These are phyloP conservation scores for western clawed frog (Xenopus tropicalis) DNA, from an alignment of 2,113 vertebrate genomes.

Conservation along the genomic window DNA sequence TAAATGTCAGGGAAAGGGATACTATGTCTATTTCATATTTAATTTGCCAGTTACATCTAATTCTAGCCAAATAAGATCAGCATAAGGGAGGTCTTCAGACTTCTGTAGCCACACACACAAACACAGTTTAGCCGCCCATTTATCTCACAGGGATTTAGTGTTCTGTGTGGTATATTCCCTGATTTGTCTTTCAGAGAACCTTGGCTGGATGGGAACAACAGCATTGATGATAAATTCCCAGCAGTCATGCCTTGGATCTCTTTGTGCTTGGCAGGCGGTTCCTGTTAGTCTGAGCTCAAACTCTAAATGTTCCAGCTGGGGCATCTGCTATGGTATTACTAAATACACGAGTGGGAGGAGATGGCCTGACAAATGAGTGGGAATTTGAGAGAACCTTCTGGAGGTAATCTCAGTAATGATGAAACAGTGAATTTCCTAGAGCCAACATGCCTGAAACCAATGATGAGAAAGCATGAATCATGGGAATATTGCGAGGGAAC, in stretches of 20 bases:
- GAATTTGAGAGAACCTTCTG: background rate
- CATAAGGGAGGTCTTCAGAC: too few species aligned
- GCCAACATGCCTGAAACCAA: too few species aligned
- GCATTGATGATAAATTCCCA: constrained; percentile 15
- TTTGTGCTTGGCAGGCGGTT: background rate
- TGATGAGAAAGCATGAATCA: too few species aligned
- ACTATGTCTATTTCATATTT: too few species aligned
- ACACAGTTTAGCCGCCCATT: background rate
- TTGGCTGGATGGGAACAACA: constrained; percentile 20
- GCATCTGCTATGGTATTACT: background rate
- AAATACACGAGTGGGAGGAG: constrained; percentile 11
- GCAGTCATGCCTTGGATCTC: constrained; percentile 22
- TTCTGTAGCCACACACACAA: too few species aligned
- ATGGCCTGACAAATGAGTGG: background rate
- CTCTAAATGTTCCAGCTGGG: background rate
- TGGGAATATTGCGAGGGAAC: too few species aligned
- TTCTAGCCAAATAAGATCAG: too few species aligned
- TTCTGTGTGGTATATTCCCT: constrained; percentile 13
- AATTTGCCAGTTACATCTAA: too few species aligned
- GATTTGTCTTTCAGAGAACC: constrained; percentile 2
- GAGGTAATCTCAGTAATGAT: too few species aligned
- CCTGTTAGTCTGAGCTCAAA: constrained; percentile 5
- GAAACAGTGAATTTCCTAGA: too few species aligned
- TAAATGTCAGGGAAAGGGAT: too few species aligned
- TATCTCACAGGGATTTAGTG: background rate